Percentiles rank a stretch among this genome's conserved stretches.
Evolutionary conservation across 2,888 invertebrate genomes (phyloP).

Genomic region (Gymnoscelis rufifasciata): DNA sequence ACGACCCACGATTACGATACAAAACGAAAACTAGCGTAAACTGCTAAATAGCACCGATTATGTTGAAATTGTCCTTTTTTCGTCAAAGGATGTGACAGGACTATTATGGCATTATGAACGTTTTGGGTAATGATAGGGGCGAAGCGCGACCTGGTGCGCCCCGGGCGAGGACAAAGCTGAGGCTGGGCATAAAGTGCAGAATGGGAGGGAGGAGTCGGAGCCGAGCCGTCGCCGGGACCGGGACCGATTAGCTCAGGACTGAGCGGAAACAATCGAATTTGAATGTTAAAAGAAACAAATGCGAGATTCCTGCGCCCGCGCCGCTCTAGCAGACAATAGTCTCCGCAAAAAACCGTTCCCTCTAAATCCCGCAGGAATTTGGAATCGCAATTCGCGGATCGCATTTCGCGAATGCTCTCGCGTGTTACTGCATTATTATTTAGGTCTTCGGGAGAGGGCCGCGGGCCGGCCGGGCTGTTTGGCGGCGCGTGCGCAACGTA

Average conservation of each 20-base stretch:
- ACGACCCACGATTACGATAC: constrained; percentile 35
- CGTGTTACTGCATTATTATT: constrained; percentile 80
- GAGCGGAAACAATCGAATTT: constrained; percentile 36
- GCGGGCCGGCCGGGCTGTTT: constrained; percentile 40
- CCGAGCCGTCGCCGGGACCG: constrained; percentile 35
- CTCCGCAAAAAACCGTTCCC: constrained; percentile 58
- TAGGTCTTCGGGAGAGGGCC: constrained; percentile 69
- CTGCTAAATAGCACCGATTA: constrained; percentile 65
- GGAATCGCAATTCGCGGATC: constrained; percentile 74
- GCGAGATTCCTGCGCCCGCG: constrained; percentile 38
- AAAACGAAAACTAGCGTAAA: constrained; percentile 57
- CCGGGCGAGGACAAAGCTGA: constrained; percentile 63
- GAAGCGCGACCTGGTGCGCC: constrained; percentile 64
- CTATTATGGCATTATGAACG: constrained; percentile 78
- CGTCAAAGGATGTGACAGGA: constrained; percentile 70
- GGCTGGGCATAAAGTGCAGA: constrained; percentile 58
- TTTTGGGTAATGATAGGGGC: constrained; percentile 74
- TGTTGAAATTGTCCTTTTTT: constrained; percentile 70
- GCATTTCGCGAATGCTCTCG: constrained; percentile 77
- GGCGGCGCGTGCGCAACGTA: constrained; percentile 75
- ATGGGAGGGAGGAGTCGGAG: constrained; percentile 29
- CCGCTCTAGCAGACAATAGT: constrained; percentile 67
- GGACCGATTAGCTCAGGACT: constrained; percentile 52
- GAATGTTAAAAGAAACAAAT: constrained; percentile 25
- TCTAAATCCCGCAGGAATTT: constrained; percentile 54